Base-by-base conservation (phyloP, 2,113 vertebrate genomes). In the Myocastor coypus region DNA sequence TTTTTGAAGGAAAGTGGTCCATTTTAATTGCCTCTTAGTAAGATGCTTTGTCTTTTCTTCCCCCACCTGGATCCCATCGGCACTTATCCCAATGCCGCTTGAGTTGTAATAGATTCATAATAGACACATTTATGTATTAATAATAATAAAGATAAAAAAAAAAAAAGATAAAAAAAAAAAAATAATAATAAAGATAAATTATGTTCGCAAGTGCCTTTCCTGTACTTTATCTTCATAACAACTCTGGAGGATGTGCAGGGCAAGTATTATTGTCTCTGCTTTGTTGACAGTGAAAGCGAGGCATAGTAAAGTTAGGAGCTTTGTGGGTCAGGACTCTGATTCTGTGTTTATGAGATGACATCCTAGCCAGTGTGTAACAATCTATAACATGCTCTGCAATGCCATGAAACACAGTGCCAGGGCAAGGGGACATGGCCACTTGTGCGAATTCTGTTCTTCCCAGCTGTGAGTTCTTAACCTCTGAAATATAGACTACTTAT, bases 11-110 rank as follows among this genome's bases (percentile, higher is more conserved):
- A 64, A 85, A 90, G 73, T 3, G 73, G 85, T n/a, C 22, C 61
- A 34, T 91, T 89, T 95, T 96, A 96, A 96, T 95, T 95, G 91
- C 90, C 83, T 96, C 86, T 95, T 86, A 96, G 94, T 78, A 50
- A 95, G 71, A 68, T 50, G 8, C 71, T 96, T 57, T 81, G 37
- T 87, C 88, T 90, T 91, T 59, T 26, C 19, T 9, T 3, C 13
- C 52, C 40, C 52, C 59, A 83, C 92, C 77, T 50, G 34, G 46
- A 55, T 85, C 77, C 81, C 83, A 64, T 68, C 61, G 68, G 85
- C 87, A 95, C 87, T 97, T 96, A 88, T 28, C 26, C 83, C 28
- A 24, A 52, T 20, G 42, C 63, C n/a, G 28, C 63, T 61, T 4
- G 77, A 66, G 85, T 89, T 88, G 73, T 96, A 89, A 95, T 85